Percentiles rank a stretch among this genome's conserved stretches.
Evolutionary conservation across 2,888 invertebrate species (phyloP).

Genomic region (Synergus japonicus): DNA sequence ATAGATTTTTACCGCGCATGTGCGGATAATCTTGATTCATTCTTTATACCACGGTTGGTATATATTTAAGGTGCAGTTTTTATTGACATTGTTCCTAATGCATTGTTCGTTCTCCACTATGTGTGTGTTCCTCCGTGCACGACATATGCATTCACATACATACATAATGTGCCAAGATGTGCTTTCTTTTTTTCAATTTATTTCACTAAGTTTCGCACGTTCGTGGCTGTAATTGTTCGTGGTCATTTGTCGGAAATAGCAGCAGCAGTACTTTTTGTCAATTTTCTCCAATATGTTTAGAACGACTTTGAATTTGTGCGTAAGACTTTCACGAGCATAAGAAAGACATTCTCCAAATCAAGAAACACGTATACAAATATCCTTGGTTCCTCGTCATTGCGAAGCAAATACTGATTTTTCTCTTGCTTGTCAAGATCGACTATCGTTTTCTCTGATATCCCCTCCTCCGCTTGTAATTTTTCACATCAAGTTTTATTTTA

Average conservation of each 20-base stretch:
- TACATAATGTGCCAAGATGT: no score
- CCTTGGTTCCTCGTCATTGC: background rate
- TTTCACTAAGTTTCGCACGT: background rate
- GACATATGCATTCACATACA: no score
- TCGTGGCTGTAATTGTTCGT: slow-evolving; percentile 21
- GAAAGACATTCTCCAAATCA: background rate
- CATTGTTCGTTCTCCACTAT: no score
- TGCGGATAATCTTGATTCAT: no score
- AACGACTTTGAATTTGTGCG: slow-evolving; percentile 14
- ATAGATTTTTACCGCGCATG: no score
- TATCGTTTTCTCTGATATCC: background rate
- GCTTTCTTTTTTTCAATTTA: no score
- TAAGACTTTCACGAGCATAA: background rate
- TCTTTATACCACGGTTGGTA: no score
- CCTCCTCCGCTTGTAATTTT: background rate
- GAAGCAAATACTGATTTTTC: background rate
- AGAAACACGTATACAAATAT: background rate
- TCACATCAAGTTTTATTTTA: background rate
- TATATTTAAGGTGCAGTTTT: no score
- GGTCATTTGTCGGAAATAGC: background rate
- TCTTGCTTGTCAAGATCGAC: slow-evolving; percentile 19
- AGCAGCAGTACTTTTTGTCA: slow-evolving; percentile 6
- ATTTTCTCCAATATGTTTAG: slow-evolving; percentile 21
- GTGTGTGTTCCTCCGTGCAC: no score
- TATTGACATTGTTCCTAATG: no score